These are phyloP conservation scores for Synanceia verrucosa DNA, from an alignment of 2,797 vertebrate genomes.

Conservation along the genomic window DNA sequence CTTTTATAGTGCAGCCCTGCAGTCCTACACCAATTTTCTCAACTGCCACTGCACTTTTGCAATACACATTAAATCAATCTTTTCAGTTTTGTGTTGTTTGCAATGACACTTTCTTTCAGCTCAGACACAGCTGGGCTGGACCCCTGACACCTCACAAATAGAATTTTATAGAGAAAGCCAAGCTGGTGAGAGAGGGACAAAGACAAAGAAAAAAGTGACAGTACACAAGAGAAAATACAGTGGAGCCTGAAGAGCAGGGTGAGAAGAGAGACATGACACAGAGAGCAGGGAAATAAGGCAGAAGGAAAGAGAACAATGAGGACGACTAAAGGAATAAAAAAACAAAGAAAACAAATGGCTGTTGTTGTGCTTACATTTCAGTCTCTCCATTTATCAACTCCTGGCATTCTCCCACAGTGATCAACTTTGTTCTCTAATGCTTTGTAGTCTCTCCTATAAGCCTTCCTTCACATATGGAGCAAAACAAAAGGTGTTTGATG, in stretches of 20 bases:
- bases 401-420: constrained; percentile 64
- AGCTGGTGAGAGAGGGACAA: constrained; percentile 11
- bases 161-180: constrained; percentile 44
- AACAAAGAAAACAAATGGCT: constrained; percentile 68
- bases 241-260: constrained; percentile 16
- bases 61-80: constrained; percentile 67
- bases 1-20: constrained; percentile 27
- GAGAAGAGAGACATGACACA: constrained; percentile 27
- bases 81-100: constrained; percentile 57
- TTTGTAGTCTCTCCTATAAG: constrained; percentile 63
- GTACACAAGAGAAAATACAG: constrained; percentile 9
- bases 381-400: constrained; percentile 67
- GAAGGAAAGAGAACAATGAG: constrained; percentile 19
- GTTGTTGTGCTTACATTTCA: constrained; percentile 66
- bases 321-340: constrained; percentile 13
- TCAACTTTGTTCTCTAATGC: constrained; percentile 73
- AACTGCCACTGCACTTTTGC: constrained; percentile 34
- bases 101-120: constrained; percentile 61
- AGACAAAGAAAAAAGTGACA: constrained; percentile 6
- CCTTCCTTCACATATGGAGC: constrained; percentile 25
- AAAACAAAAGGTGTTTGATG: constrained; percentile 54
- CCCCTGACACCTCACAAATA: constrained; percentile 70
- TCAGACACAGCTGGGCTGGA: constrained; percentile 45
- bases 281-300: constrained; percentile 6
- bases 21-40: constrained; percentile 42